Base-by-base conservation (phyloP, 2,113 vertebrate genomes). In the Mesitornis unicolor region DNA sequence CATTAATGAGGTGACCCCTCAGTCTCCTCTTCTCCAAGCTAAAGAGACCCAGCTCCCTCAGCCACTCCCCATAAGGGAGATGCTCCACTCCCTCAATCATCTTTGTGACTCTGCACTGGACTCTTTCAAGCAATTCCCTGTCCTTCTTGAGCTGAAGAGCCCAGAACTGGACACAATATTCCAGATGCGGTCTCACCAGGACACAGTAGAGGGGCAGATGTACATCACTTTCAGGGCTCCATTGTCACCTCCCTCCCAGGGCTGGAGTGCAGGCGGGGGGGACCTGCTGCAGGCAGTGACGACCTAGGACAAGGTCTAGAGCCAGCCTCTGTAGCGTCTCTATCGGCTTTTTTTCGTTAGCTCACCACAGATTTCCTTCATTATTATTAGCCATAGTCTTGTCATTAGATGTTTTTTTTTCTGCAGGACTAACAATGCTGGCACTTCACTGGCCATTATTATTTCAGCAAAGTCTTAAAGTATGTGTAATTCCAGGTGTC, bases 251-350 rank as follows among this genome's bases (percentile, higher is more conserved):
- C 6, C 12, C 7, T 48, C 45, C 13, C 47, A 33, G 11, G 28
- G 25, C 36, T 73, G n/a, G 35, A 53, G 4, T 5, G 6, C 0
- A 0, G 31, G 10, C 11, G 4, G 7, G 10, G 17, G 16, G 3
- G 8, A 83, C 9, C 59, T 67, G 16, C 42, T 69, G 31, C 15
- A 36, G 80, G 11, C 24, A 40, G 12, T 18, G 11, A 6, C 59
- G 28, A 56, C 20, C 24, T 29, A 51, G 21, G 54, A 51, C 1
- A 0, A 69, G n/a, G 21, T 64, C 43, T 69, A 16, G 21, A 35
- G 71, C 16, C 13, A 45, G 6, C 35, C 22, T 65, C 14, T 4
- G 0, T 2, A 3, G 14, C 4, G 3, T 3, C 16, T 84, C 45
- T 59, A 6, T 21, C 17, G 31, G 2, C 5, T 60, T 33, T 7